These are phyloP conservation scores for Drosophila algonquin DNA, from an alignment of 2,888 invertebrate genomes.

Conservation along the genomic window DNA sequence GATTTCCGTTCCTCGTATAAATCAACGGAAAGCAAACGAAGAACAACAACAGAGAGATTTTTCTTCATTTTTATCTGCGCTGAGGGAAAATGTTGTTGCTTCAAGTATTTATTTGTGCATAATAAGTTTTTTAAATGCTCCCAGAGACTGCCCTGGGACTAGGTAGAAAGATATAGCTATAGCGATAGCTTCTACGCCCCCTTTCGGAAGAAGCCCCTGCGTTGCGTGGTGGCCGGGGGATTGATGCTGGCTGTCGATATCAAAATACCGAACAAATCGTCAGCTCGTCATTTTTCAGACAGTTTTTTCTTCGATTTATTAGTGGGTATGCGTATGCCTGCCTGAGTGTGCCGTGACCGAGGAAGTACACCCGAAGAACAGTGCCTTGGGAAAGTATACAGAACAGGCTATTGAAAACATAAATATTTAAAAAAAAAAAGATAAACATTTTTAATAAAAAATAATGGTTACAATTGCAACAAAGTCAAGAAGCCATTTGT, in stretches of 20 bases:
- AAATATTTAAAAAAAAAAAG: background rate
- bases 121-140: conserved; percentile 64
- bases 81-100: conserved; percentile 21
- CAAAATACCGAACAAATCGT: conserved; percentile 77
- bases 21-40: conserved; percentile 60
- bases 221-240: conserved; percentile 11
- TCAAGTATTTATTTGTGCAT: conserved; percentile 72
- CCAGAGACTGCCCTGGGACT: too few species aligned
- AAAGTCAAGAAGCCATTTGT: too few species aligned
- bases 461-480: too few species aligned
- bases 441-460: background rate
- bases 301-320: conserved; percentile 65
- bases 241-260: conserved; percentile 64
- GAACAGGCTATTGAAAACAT: background rate
- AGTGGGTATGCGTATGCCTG: conserved; percentile 28
- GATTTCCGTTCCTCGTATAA: conserved; percentile 78
- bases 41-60: conserved; percentile 54
- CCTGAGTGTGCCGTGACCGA: conserved; percentile 31
- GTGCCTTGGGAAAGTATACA: conserved; percentile 23
- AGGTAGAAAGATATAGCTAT: too few species aligned
- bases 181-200: background rate
- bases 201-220: conserved; percentile 3
- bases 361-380: conserved; percentile 41
- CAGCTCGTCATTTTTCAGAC: conserved; percentile 77
- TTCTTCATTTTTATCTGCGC: conserved; percentile 43